phyloP scores from a whole-genome alignment of 92 coral and sea anemone species.

The Porites evermanni region DNA sequence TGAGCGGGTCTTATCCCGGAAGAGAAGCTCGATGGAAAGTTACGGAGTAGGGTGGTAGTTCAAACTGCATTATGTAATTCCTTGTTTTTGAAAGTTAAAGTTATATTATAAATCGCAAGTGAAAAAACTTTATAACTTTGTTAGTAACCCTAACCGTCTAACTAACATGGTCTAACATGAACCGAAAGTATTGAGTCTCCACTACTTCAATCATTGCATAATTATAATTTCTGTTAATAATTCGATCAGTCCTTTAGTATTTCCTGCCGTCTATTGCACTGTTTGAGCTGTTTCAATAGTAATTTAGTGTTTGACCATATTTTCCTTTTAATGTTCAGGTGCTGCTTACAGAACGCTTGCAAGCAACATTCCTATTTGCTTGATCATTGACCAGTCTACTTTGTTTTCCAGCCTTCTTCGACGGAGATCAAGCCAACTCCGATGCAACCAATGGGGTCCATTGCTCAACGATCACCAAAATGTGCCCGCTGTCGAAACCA shows the following conservation, averaged over 20 bases:
- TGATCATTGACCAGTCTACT: background rate
- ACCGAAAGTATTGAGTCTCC: background rate
- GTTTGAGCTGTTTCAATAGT: no score
- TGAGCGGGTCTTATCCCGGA: background rate
- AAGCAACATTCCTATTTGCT: no score
- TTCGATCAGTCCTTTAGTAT: no score
- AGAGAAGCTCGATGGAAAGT: background rate
- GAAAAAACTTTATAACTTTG: no score
- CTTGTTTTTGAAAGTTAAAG: background rate
- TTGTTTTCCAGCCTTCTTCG: slow-evolving; percentile 32
- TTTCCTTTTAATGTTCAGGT: no score
- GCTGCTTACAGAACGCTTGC: no score
- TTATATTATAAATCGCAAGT: background rate
- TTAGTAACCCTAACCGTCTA: no score
- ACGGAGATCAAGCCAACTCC: slow-evolving; percentile 39
- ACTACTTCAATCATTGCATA: background rate
- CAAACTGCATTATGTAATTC: background rate
- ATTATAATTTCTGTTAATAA: background rate
- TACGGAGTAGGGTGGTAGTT: background rate
- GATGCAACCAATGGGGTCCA: slow-evolving; percentile 78
- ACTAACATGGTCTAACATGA: no score
- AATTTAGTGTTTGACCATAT: no score
- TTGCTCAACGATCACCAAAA: slow-evolving; percentile 89
- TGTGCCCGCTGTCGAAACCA: slow-evolving; percentile 99
- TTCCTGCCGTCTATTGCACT: no score